These are phyloP conservation scores for Argyra leucocephala DNA, from an alignment of 2,888 invertebrate species.

Conservation along the genomic window DNA sequence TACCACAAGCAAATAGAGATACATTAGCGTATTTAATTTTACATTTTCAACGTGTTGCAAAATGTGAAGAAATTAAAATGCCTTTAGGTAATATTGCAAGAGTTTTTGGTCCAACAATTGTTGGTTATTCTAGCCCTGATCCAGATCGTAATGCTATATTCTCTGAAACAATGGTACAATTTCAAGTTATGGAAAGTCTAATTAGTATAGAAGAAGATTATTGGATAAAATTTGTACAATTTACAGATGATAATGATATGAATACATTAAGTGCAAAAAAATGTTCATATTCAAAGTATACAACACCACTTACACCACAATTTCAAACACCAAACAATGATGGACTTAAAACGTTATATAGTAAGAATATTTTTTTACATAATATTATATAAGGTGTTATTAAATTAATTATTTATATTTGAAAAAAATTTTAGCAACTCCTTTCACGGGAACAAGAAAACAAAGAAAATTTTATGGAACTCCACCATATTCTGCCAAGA, in stretches of 20 bases:
- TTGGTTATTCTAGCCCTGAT: constrained; percentile 74
- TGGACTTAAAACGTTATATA: constrained; percentile 31
- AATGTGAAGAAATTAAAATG: constrained; percentile 82
- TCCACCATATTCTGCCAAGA: constrained; percentile 33
- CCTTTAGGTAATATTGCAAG: constrained; percentile 76
- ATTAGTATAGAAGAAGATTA: constrained; percentile 63
- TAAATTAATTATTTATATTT: constrained; percentile 13
- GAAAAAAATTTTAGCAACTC: constrained; percentile 32
- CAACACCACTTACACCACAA: constrained; percentile 23
- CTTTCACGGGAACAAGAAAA: constrained; percentile 36
- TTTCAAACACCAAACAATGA: constrained; percentile 29
- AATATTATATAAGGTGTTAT: neutral
- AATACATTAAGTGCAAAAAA: neutral
- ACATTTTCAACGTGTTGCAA: constrained; percentile 83
- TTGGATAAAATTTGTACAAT: constrained; percentile 48
- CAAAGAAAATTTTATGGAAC: constrained; percentile 39
- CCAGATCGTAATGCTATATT: constrained; percentile 63
- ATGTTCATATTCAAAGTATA: neutral
- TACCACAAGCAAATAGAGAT: constrained; percentile 89
- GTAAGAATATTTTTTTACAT: constrained; percentile 25
- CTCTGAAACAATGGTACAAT: constrained; percentile 68
- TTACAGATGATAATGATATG: constrained; percentile 28
- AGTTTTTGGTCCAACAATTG: constrained; percentile 88
- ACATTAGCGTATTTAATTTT: constrained; percentile 85
- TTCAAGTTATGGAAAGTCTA: constrained; percentile 59